Evolutionary conservation across 1,140 invertebrate genomes (phyloP), one percentile per base, ranked within the genome.

Genomic region (Drosophila nebulosa): DNA sequence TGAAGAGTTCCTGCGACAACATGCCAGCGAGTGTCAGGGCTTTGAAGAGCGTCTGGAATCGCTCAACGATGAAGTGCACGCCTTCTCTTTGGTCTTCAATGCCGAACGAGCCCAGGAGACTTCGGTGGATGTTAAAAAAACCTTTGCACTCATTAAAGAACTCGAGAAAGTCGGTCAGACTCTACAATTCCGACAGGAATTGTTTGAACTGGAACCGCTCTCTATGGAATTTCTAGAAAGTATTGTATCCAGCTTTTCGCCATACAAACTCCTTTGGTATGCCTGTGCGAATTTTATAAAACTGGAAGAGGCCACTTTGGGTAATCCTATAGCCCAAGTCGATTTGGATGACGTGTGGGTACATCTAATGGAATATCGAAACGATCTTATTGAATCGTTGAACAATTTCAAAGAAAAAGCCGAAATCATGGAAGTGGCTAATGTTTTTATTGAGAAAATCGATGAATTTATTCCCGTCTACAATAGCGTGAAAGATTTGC

Each of bases 41-140:
- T 91, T 89, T 4, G 88, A 91, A 56, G 90, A 91, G 64, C 88
- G 88, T 7, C 52, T 91, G 18, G 90, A 91, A 22, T 77, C 80
- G 0, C 66, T 91, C 0, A 91, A 91, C 18, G 90, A 91, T 24
- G 90, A 91, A 36, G 78, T 91, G 4, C 90, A 90, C 46, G 68
- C 83, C n/a, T 91, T 74, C 53, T 91, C 90, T 0, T 61, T 91
- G 22, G 58, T 64, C 18, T 91, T 91, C 24, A 89, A 91, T 58
- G 30, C 84, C 0, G 83, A 76, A 21, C 85, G 90, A 0, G 90
- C 77, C 0, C 69, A 72, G 21, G 90, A 91, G 51, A 86, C 80
- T 0, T 72, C 90, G 0, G 90, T 91, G 14, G 90, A 91, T 10
- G 84, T 91, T 9, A 91, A 91, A n/a, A 86, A 89, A 68, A 90